Conservation (phyloP, 2,113 vertebrate genomes). For the Epinephelus lanceolatus region DNA sequence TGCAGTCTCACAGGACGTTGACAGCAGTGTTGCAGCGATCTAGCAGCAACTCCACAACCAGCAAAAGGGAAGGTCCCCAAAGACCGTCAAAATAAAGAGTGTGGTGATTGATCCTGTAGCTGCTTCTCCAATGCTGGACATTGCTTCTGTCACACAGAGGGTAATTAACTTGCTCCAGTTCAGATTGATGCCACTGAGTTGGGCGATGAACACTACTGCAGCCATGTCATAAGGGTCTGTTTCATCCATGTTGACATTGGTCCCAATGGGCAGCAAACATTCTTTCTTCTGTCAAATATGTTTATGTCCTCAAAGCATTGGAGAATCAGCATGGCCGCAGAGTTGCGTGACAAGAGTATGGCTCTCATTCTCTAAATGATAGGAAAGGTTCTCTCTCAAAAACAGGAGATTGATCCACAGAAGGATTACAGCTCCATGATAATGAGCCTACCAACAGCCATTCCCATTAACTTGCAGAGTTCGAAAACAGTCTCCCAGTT, state of each 20-base stretch:
- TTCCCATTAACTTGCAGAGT: not conserved
- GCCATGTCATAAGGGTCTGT: not conserved
- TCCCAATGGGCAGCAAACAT: conserved; percentile 2
- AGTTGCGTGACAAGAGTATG: not conserved
- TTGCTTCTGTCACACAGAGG: not conserved
- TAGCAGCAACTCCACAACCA: conserved; percentile 3
- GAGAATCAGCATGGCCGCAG: not conserved
- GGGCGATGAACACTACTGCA: not conserved
- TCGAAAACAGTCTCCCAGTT: not conserved
- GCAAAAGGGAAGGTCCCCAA: not conserved
- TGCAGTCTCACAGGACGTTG: too few relatives aligned
- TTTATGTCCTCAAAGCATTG: not conserved
- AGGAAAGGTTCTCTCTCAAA: not conserved
- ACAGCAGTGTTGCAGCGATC: too few relatives aligned
- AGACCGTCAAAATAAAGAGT: not conserved
- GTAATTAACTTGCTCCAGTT: not conserved
- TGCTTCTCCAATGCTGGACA: not conserved
- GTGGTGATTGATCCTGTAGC: conserved; percentile 14
- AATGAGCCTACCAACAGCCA: not conserved
- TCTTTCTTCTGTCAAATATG: not conserved
- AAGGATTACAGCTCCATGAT: not conserved
- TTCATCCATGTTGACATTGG: not conserved
- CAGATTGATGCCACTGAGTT: not conserved
- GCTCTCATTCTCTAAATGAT: not conserved
- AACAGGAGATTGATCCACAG: not conserved